Conservation (phyloP, 2,888 invertebrate species). For the Ormia ochracea region DNA sequence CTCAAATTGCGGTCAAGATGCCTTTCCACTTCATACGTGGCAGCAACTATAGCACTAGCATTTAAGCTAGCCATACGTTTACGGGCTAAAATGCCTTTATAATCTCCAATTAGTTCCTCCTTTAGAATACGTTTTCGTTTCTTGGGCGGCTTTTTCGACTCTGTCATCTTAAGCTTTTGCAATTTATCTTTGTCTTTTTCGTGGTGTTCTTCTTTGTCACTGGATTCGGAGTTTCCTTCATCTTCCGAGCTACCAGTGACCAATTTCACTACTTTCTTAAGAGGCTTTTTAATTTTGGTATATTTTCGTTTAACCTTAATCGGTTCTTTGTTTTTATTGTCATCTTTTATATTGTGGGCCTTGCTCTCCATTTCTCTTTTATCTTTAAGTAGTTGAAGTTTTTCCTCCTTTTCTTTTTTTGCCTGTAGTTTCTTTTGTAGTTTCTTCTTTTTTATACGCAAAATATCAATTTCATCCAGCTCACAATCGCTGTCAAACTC, state of each 20-base stretch:
- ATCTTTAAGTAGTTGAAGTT: slow-evolving; percentile 70
- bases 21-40: slow-evolving; percentile 85
- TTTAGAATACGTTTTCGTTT: slow-evolving; percentile 77
- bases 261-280: slow-evolving; percentile 65
- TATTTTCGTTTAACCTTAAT: slow-evolving; percentile 65
- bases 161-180: slow-evolving; percentile 56
- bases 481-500: slow-evolving; percentile 81
- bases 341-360: slow-evolving; percentile 63
- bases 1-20: slow-evolving; percentile 76
- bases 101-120: slow-evolving; percentile 79
- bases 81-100: slow-evolving; percentile 91
- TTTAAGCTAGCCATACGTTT: slow-evolving; percentile 95
- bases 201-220: slow-evolving; percentile 57
- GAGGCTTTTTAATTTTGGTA: slow-evolving; percentile 64
- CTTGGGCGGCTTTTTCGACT: slow-evolving; percentile 72
- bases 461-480: slow-evolving; percentile 70
- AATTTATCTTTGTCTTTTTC: slow-evolving; percentile 63
- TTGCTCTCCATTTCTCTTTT: slow-evolving; percentile 67
- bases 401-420: slow-evolving; percentile 69
- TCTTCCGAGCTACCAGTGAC: slow-evolving; percentile 65
- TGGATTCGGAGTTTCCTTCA: slow-evolving; percentile 67
- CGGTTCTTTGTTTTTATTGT: slow-evolving; percentile 64
- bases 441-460: slow-evolving; percentile 68
- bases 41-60: slow-evolving; percentile 92
- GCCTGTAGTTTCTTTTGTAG: slow-evolving; percentile 68